Evolutionary conservation across 2,113 vertebrate species (phyloP), one percentile per base, ranked within the genome.

Genomic region (Tyto alba): DNA sequence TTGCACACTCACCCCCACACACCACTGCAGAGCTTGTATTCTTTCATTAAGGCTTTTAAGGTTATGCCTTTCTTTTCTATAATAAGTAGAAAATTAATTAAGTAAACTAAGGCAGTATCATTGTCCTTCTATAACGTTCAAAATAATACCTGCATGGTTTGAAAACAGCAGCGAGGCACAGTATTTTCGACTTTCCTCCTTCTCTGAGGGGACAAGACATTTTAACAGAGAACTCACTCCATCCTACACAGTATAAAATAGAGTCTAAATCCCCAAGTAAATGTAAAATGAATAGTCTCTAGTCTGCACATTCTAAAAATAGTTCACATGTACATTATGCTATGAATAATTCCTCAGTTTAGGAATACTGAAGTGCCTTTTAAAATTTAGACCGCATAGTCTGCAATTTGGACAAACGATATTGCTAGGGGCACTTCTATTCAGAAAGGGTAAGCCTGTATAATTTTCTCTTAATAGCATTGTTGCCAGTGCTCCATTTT

Each of bases 321-420:
- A 96, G 86, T 21, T 68, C 73, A 8, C 23, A 4, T 75, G 90
- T 17, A 90, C 86, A 25, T 92, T 81, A 36, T 38, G 80, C 80
- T 75, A 62, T 92, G 90, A 97, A 96, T 94, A 96, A 96, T 96
- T 97, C 86, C 86, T 75, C 80, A 72, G 60, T 64, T 81, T 72
- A 29, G 93, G 88, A 85, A 75, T 27, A 36, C 12, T 73, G 76
- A 87, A 45, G 88, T 64, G 88, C 52, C 25, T 90, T 77, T 89
- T 86, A 80, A 72, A 81, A 85, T 84, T 34, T 52, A 78, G 90
- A 40, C 56, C 3, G 38, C 55, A 11, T 13, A 71, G 66, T 1
- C 41, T 92, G 88, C 72, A 74, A 52, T 84, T 56, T 60, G 92
- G 93, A 50, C 93, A 82, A 43, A 26, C 2, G 21, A 20, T 30